Base-by-base conservation (phyloP, 1,140 invertebrate species). In the Dysdera silvatica region DNA sequence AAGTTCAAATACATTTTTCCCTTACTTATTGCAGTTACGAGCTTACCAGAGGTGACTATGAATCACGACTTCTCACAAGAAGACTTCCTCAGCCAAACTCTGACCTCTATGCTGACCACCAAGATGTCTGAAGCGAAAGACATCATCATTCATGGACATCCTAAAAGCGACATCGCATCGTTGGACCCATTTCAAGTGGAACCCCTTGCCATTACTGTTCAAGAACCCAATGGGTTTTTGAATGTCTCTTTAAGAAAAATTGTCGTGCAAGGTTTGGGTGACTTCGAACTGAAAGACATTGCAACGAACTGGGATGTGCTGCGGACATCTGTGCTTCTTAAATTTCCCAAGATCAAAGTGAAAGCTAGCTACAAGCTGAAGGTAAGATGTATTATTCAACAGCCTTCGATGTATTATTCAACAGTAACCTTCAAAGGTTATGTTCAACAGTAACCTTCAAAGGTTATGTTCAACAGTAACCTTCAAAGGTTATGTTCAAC, bases 241-340 rank as follows among this genome's bases (percentile, higher is more conserved):
- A 67, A 67, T 24, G 53, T 67, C 0, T 45, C 65, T 3, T 29
- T 67, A 1, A 51, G 32, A 26, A 67, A 67, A 33, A 56, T 62
- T 23, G 29, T 32, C 0, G 54, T 67, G 2, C 47, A 66, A 12
- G 68, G 68, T 6, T 20, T 70, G n/a, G 48, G 43, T 14, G 45
- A 64, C 12, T 66, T 70, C 26, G 40, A 48, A 20, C 28, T 67
- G 3, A 37, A 60, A 12, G 68, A 70, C 56, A 57, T 68, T 24
- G 67, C 67, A 2, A 65, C 53, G 8, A 68, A 70, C 51, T 14
- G 47, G 4, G 61, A 69, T 12, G 37, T 59, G 12, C 16, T 53
- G 20, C 49, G 61, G 8, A 45, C 65, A 0, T 61, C 56, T 16
- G 65, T 65, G 0, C 43, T 68, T 0, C 29, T 70, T 37, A 57